Evolutionary conservation across 1,140 invertebrate genomes (phyloP).

Genomic region (Halesus radiatus): DNA sequence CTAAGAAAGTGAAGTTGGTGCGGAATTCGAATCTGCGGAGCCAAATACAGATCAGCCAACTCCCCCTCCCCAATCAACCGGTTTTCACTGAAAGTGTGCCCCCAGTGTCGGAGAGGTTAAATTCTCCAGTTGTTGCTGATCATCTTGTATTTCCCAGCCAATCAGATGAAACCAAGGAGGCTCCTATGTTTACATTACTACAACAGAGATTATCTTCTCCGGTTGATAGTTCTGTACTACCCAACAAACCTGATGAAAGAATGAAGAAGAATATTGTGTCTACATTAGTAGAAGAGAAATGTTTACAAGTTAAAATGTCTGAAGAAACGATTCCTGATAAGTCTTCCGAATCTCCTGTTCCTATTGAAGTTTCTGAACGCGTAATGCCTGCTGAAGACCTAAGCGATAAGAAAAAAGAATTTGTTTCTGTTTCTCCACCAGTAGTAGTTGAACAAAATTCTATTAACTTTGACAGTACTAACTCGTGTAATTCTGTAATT

Average conservation of each 20-base stretch:
- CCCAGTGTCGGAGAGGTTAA: neutral
- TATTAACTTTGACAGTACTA: neutral
- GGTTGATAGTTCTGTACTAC: too few species aligned
- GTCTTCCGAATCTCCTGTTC: neutral
- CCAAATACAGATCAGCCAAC: conserved; percentile 13
- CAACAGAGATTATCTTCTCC: too few species aligned
- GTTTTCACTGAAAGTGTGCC: neutral
- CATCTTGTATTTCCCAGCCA: neutral
- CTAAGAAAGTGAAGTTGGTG: conserved; percentile 51
- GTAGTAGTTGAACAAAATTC: neutral
- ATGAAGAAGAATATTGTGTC: neutral
- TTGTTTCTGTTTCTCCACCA: neutral
- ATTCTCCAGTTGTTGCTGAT: neutral
- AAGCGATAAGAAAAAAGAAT: neutral
- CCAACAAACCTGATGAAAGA: neutral
- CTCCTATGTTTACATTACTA: too few species aligned
- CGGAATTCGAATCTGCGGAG: conserved; percentile 30
- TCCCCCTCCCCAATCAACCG: conserved; percentile 3
- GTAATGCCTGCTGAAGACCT: neutral
- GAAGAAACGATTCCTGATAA: neutral
- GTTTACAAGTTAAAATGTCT: neutral
- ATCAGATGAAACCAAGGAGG: neutral
- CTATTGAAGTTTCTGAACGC: neutral
- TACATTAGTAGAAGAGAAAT: neutral
- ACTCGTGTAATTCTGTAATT: conserved; percentile 20